Base-by-base conservation (phyloP, 2,888 invertebrate species). In the Drosophila pegasa region DNA sequence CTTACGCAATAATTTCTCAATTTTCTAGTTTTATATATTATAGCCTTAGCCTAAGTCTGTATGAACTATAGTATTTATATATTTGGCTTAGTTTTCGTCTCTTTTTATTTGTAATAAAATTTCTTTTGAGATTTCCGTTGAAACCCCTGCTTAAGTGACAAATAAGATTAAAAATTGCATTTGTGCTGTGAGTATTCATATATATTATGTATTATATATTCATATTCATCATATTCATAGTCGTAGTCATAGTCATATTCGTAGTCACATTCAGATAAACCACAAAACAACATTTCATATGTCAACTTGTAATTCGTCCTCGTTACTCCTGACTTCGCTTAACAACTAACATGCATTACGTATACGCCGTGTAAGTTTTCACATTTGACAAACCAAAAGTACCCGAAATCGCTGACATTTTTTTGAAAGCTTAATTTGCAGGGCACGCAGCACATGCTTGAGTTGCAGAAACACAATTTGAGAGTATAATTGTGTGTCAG, bases 381-480 rank as follows among this genome's bases (percentile, higher is more conserved):
- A 77, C 60, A 72, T 63, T 63, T 38, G 57, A 48, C 67, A 68
- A 87, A 87, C 87, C 87, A 88, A 88, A 88, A 88, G 88, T 83
- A 71, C 66, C 71, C 87, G 58, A 75, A 66, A 40, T 59, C 61
- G 68, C 58, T 87, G 87, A 84, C 85, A 59, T 59, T 69, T 68
- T 77, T 85, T 84, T 75, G 88, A 87, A 85, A 85, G 80, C 68
- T 83, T 74, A 71, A 72, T 85, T 78, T 66, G 59, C 62, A 71
- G 60, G 67, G 64, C 47, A 48, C 14, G 47, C 56, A 66, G 63
- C 55, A 48, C 14, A 25, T 16, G 47, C 41, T 55, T 54, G 41
- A 58, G 48, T 52, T 54, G 43, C 55, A 62, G 69, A 33, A 54
- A 58, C 52, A 52, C 47, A 45, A 37, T 56, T 59, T 14, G 25